Base-by-base conservation (phyloP, 2,888 invertebrate species). In the Synergus gifuensis region DNA sequence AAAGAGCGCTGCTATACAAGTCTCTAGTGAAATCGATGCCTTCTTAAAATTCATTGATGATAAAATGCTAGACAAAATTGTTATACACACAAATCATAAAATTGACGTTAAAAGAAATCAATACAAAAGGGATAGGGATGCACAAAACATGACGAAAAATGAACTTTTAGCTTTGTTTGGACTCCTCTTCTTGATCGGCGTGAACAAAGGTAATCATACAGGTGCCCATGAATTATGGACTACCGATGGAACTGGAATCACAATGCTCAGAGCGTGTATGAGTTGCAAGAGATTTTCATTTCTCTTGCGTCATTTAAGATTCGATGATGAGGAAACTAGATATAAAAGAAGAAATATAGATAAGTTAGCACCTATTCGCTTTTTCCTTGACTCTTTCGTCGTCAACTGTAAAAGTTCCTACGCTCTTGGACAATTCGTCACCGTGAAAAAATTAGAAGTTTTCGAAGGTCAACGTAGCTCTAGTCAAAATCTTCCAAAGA, bases 51-150 rank as follows among this genome's bases (percentile, higher is more conserved):
- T 81, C 36, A 76, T 81, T 36, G 77, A 77, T 36, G 22, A 76
- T 16, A 49, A 62, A 28, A 81, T 81, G 78, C 14, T 81, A 22
- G 76, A 22, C 28, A 69, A 69, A 36, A 78, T 78, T 78, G 69
- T 78, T 2, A 44, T 12, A 1, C 46, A 44, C n/a, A 73, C 78
- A 12, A 78, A 78, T 73, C 14, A 44, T 28, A 58, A 73, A 49
- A 62, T 62, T 4, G 54, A 78, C 18, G 76, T 64, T 49, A 83
- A 82, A 81, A 49, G 46, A 28, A 14, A 46, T 49, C 49, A 49
- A 3, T 87, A 85, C 82, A 69, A 81, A 77, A 81, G 86, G 83
- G 77, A 78, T 62, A 84, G 86, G 81, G 86, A 87, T 82, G 87
- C 86, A 79, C 81, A 82, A 77, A 81, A 83, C 66, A 85, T 84